Evolutionary conservation across 2,797 vertebrate genomes (phyloP).

Genomic region (Brotula barbata): DNA sequence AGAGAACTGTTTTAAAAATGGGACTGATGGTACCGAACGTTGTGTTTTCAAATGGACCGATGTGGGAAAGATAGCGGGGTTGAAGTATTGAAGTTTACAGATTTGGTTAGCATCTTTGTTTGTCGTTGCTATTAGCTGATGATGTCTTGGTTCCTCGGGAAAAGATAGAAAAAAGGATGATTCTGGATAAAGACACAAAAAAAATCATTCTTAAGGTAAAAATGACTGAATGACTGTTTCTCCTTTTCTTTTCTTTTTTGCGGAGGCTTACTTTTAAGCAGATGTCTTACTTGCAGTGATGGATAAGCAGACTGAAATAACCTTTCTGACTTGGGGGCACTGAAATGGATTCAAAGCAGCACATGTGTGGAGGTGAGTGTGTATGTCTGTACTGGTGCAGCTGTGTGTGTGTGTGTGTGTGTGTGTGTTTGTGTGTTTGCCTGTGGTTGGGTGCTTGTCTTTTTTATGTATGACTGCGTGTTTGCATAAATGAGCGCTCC

Average conservation of each 20-base stretch:
- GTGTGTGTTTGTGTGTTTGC: constrained; percentile 19
- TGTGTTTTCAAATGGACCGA: too few species aligned
- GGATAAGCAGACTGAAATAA: constrained; percentile 63
- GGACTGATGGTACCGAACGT: too few species aligned
- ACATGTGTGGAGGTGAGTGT: background rate
- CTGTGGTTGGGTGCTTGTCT: constrained; percentile 32
- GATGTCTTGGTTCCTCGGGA: too few species aligned
- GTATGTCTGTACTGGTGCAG: constrained; percentile 1
- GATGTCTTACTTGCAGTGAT: constrained; percentile 26
- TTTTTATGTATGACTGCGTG: constrained; percentile 54
- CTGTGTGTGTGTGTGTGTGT: constrained; percentile 5
- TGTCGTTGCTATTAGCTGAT: too few species aligned
- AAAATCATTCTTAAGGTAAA: constrained; percentile 39
- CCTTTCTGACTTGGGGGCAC: constrained; percentile 50
- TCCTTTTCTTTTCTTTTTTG: constrained; percentile 30
- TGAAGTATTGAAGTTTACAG: too few species aligned
- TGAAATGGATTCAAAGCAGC: constrained; percentile 62
- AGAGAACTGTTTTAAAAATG: too few species aligned
- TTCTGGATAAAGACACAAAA: constrained; percentile 38
- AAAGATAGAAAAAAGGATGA: constrained; percentile 28
- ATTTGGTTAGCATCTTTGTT: too few species aligned
- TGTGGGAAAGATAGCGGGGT: too few species aligned
- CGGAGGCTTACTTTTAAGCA: constrained; percentile 49
- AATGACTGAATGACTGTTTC: constrained; percentile 48
- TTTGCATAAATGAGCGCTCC: constrained; percentile 65